Conservation (phyloP, 2,888 invertebrate genomes). For the Bembecia ichneumoniformis region DNA sequence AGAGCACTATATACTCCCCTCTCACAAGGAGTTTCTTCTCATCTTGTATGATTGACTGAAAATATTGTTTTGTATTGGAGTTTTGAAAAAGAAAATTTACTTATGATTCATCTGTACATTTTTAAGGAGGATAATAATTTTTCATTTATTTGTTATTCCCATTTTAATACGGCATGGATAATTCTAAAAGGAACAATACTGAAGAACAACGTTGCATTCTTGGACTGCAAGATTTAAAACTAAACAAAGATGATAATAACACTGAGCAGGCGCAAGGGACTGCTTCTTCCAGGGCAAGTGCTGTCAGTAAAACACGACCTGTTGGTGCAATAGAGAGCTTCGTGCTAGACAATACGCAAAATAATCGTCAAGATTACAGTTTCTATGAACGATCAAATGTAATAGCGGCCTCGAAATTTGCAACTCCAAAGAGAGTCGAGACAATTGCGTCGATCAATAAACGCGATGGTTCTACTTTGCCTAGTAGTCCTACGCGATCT, state of each 20-base stretch:
- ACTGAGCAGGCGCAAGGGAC: slow-evolving; percentile 67
- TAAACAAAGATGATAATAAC: slow-evolving; percentile 64
- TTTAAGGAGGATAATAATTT: neutral
- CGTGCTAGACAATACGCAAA: slow-evolving; percentile 67
- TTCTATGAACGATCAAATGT: slow-evolving; percentile 80
- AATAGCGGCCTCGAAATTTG: slow-evolving; percentile 83
- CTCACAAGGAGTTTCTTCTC: no score
- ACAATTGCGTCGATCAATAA: slow-evolving; percentile 67
- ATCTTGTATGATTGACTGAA: no score
- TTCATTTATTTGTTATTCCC: neutral
- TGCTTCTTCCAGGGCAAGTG: slow-evolving; percentile 46
- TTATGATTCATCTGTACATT: neutral
- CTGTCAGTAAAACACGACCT: slow-evolving; percentile 64
- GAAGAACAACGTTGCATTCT: slow-evolving; percentile 63
- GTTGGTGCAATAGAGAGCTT: slow-evolving; percentile 79
- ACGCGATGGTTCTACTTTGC: slow-evolving; percentile 52
- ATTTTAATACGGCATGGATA: slow-evolving; percentile 37
- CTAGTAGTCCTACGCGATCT: slow-evolving; percentile 74
- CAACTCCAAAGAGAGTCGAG: slow-evolving; percentile 82
- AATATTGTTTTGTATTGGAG: neutral
- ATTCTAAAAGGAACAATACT: slow-evolving; percentile 51
- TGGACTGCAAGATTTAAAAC: slow-evolving; percentile 67
- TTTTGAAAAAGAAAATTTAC: neutral
- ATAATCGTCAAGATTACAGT: slow-evolving; percentile 61
- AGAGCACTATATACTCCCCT: no score